These are phyloP conservation scores for Hydrochoerus hydrochaeris DNA, from an alignment of 2,113 vertebrate genomes.

Conservation along the genomic window DNA sequence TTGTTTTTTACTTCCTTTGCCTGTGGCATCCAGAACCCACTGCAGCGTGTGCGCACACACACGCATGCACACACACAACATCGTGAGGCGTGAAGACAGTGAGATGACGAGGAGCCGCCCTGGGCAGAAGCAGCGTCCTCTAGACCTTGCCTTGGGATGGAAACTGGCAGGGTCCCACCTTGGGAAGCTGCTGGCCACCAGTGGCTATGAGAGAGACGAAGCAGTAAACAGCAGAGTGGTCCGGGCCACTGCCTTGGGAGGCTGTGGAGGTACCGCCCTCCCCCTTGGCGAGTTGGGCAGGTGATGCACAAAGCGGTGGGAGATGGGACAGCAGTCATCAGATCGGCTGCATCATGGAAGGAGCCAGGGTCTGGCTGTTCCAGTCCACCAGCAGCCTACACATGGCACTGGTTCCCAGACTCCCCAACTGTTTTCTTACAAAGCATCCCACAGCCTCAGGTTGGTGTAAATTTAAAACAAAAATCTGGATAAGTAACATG, in stretches of 20 bases:
- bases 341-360: slow-evolving; percentile 4
- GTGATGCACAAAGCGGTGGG: slow-evolving; percentile 33
- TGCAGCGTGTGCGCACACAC: background rate
- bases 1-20: background rate
- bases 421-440: background rate
- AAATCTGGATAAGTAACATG: background rate
- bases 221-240: background rate
- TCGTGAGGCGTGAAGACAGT: too few species aligned
- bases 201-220: background rate
- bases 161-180: background rate
- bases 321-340: background rate
- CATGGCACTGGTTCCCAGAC: too few species aligned
- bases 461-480: slow-evolving; percentile 34
- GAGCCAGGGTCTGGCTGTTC: too few species aligned
- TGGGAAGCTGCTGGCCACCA: background rate
- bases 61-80: background rate
- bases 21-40: slow-evolving; percentile 40
- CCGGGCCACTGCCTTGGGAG: background rate
- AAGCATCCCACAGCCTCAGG: background rate
- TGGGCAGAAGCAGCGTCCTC: background rate
- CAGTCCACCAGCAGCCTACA: too few species aligned
- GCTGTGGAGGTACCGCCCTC: too few species aligned
- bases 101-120: background rate
- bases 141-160: background rate
- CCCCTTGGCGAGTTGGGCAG: background rate